Conservation (phyloP, 2,113 vertebrate species). For the Sardina pilchardus region DNA sequence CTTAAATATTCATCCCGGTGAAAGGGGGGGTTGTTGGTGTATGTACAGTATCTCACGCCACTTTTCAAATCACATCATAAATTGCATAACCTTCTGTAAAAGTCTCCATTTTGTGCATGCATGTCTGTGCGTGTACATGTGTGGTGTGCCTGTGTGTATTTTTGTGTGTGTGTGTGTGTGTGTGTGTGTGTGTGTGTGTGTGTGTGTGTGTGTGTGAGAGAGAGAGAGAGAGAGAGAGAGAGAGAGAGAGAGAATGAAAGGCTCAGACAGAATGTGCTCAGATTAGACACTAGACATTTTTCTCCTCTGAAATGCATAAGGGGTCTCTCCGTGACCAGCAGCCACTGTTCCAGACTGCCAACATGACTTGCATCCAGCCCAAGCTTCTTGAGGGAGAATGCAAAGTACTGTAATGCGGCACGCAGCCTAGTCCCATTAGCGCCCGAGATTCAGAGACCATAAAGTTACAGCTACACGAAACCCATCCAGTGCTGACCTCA, state of each 20-base stretch:
- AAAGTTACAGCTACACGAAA: not conserved
- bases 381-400: not conserved
- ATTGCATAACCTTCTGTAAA: slow-evolving; percentile 27
- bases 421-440: not conserved
- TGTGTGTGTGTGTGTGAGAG: not conserved
- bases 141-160: not conserved
- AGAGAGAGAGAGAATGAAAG: not conserved
- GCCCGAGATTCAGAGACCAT: not conserved
- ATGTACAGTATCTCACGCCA: not conserved
- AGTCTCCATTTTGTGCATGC: not conserved
- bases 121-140: too few species aligned
- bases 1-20: slow-evolving; percentile 11
- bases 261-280: not conserved
- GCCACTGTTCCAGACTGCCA: not conserved
- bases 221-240: slow-evolving; percentile 18
- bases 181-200: not conserved
- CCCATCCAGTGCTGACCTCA: not conserved
- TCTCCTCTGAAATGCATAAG: not conserved
- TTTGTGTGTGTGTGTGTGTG: not conserved
- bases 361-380: not conserved
- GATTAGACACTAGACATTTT: not conserved
- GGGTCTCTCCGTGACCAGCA: not conserved
- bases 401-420: not conserved
- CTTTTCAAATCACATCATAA: slow-evolving; percentile 37
- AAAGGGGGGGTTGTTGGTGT: not conserved